Evolutionary conservation across 1,140 invertebrate genomes (phyloP).

Genomic region (Catajapyx aquilonaris): DNA sequence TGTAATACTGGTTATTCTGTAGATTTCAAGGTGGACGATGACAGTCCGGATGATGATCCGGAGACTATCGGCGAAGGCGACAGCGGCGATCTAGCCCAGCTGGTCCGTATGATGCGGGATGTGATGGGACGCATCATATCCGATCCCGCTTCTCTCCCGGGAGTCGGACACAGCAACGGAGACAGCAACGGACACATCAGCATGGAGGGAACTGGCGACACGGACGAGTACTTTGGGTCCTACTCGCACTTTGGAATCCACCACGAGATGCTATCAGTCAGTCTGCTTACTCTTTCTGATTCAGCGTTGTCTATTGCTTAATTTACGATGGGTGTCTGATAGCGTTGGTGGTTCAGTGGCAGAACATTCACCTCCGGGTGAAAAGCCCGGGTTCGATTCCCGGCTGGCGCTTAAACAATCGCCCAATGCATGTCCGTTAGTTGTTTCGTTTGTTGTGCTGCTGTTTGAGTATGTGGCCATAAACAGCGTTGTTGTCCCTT

Average conservation of each 20-base stretch:
- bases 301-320: slow-evolving; percentile 10
- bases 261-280: slow-evolving; percentile 74
- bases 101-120: too few species aligned
- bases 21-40: too few species aligned
- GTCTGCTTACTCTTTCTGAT: slow-evolving; percentile 17
- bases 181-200: slow-evolving; percentile 21
- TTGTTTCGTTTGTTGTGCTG: slow-evolving; percentile 2
- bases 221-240: slow-evolving; percentile 81
- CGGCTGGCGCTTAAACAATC: too few species aligned
- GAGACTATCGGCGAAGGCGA: too few species aligned
- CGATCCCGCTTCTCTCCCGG: too few species aligned
- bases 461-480: slow-evolving; percentile 16
- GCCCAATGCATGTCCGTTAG: slow-evolving; percentile 4
- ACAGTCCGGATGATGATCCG: too few species aligned
- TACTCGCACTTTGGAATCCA: slow-evolving; percentile 97
- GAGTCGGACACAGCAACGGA: slow-evolving; percentile 5
- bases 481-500: background rate
- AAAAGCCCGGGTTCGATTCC: too few species aligned
- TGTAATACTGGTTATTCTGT: too few species aligned
- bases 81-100: too few species aligned
- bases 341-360: too few species aligned
- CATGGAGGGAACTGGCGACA: slow-evolving; percentile 18
- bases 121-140: too few species aligned
- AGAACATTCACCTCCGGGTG: too few species aligned
- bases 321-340: slow-evolving; percentile 4